Conservation (phyloP, 2,797 vertebrate genomes). For the Hipposideros larvatus region DNA sequence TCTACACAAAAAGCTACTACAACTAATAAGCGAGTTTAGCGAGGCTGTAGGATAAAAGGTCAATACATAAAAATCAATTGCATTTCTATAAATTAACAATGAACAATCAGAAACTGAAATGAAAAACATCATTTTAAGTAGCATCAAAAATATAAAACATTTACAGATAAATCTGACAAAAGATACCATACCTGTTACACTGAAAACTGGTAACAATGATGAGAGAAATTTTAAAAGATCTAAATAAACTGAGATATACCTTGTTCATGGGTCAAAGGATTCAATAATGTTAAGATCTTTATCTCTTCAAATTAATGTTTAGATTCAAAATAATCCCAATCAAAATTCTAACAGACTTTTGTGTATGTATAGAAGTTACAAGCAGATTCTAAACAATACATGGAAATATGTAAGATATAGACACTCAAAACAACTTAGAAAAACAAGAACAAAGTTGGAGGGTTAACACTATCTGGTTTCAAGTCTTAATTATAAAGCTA, state of each 20-base stretch:
- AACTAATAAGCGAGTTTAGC: too few relatives aligned
- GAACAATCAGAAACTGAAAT: neutral
- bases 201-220: neutral
- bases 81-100: neutral
- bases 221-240: neutral
- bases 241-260: neutral
- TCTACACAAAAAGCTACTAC: neutral
- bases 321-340: neutral
- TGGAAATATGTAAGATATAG: neutral
- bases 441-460: neutral
- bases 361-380: neutral
- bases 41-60: too few relatives aligned
- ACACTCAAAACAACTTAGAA: neutral
- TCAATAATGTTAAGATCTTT: neutral
- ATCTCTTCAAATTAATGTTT: neutral
- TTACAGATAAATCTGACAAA: neutral
- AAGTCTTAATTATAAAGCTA: neutral
- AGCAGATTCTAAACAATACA: neutral
- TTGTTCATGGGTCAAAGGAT: neutral
- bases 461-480: neutral
- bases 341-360: neutral
- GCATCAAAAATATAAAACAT: neutral
- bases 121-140: neutral
- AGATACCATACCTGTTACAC: neutral
- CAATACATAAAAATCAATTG: too few relatives aligned